Evolutionary conservation across 2,888 invertebrate species (phyloP).

Genomic region (Drosophila rubida): DNA sequence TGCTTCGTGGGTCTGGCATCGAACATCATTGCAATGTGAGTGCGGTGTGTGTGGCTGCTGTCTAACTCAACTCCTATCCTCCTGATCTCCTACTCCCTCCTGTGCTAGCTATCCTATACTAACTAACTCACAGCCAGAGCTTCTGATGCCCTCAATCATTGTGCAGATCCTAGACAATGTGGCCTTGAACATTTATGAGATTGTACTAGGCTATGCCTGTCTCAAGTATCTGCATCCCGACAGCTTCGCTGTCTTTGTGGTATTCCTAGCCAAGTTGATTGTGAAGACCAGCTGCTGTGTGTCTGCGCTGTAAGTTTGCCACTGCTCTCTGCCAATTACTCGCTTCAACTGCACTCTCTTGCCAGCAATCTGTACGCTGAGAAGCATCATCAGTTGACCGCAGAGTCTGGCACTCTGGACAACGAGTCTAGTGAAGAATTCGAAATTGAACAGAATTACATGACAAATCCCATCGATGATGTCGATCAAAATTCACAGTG

Average conservation of each 20-base stretch:
- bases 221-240: slow-evolving; percentile 64
- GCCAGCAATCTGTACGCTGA: slow-evolving; percentile 74
- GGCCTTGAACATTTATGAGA: slow-evolving; percentile 69
- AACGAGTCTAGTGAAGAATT: slow-evolving; percentile 50
- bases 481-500: neutral
- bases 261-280: slow-evolving; percentile 70
- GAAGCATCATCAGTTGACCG: slow-evolving; percentile 66
- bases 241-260: slow-evolving; percentile 63
- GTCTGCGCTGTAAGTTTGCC: slow-evolving; percentile 65
- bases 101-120: slow-evolving; percentile 80
- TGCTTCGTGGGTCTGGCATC: slow-evolving; percentile 78
- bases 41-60: slow-evolving; percentile 53
- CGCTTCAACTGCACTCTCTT: neutral
- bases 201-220: slow-evolving; percentile 70
- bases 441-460: slow-evolving; percentile 42
- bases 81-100: neutral
- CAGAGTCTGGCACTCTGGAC: slow-evolving; percentile 5
- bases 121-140: slow-evolving; percentile 73
- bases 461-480: neutral
- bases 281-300: slow-evolving; percentile 65
- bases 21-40: slow-evolving; percentile 83
- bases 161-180: slow-evolving; percentile 76
- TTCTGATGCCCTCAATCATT: slow-evolving; percentile 80
- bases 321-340: no score
- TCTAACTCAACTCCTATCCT: neutral